Conservation (phyloP, 1,140 invertebrate genomes). For the Lasioglossum albipes region DNA sequence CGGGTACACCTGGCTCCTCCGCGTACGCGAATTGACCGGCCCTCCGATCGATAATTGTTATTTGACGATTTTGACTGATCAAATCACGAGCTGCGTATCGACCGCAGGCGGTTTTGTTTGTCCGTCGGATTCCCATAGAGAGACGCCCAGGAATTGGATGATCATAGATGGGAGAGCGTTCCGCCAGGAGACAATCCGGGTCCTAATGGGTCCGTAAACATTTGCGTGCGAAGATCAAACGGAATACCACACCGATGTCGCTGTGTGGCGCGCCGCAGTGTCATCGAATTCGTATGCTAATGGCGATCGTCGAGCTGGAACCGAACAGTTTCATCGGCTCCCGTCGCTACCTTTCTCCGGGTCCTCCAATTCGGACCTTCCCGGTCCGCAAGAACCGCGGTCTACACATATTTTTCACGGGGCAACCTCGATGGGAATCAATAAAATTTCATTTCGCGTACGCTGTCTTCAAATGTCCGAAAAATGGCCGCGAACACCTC, state of each 20-base stretch:
- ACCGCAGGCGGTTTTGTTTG: constrained; percentile 39
- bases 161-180: constrained; percentile 3
- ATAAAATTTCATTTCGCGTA: too few species aligned
- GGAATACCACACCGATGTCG: constrained; percentile 45
- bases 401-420: too few species aligned
- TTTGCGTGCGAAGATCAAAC: constrained; percentile 65
- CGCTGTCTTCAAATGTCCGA: too few species aligned
- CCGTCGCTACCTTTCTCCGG: not conserved
- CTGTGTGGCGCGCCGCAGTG: constrained; percentile 46
- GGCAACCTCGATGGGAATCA: too few species aligned
- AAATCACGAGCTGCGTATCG: constrained; percentile 22
- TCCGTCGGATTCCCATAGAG: constrained; percentile 22
- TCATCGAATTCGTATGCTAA: constrained; percentile 34
- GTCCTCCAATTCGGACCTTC: too few species aligned
- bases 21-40: not conserved
- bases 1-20: not conserved
- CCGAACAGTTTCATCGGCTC: too few species aligned
- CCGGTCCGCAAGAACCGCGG: too few species aligned
- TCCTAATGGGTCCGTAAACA: constrained; percentile 75
- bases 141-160: not conserved
- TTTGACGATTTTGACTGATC: constrained; percentile 41
- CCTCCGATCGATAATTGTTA: constrained; percentile 45
- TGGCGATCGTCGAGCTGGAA: not conserved
- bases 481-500: not conserved
- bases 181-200: constrained; percentile 42